Percentiles rank a stretch among this genome's conserved stretches.
These are phyloP conservation scores for Mionectes olivaceus DNA, from an alignment of 2,797 vertebrate species.

Conservation along the genomic window DNA sequence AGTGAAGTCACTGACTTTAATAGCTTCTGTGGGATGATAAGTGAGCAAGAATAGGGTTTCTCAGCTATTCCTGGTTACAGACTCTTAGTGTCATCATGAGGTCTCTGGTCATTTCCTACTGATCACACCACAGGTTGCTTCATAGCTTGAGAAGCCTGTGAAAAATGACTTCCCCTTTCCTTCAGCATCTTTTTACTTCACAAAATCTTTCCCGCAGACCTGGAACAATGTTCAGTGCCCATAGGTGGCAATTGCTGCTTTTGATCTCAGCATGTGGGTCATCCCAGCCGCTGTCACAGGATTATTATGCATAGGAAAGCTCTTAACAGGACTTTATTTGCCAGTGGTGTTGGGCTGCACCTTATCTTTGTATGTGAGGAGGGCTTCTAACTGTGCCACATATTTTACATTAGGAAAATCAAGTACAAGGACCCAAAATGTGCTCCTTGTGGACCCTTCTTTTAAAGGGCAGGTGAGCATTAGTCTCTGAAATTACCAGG, in stretches of 20 bases:
- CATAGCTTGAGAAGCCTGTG: not conserved
- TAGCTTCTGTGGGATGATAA: not conserved
- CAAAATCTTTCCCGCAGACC: not conserved
- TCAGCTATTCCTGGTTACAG: not conserved
- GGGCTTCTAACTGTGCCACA: not conserved
- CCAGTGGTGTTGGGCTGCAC: not conserved
- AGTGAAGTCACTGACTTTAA: not conserved
- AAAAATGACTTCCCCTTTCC: slow-evolving; percentile 14
- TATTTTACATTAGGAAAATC: not conserved
- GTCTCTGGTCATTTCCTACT: not conserved
- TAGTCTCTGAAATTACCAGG: not conserved
- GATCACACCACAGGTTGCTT: not conserved
- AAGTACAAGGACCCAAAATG: not conserved
- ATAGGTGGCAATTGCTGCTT: not conserved
- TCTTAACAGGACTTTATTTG: not conserved
- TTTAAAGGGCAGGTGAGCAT: not conserved
- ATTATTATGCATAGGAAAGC: not conserved
- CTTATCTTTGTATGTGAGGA: not conserved
- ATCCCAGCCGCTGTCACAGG: not conserved
- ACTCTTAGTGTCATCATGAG: not conserved
- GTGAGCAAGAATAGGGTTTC: not conserved
- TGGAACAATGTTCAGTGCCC: not conserved
- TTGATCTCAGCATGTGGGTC: not conserved
- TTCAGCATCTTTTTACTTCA: not conserved
- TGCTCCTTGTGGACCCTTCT: not conserved